These are phyloP conservation scores for Eufriesea mexicana DNA, from an alignment of 1,140 invertebrate genomes.

Conservation along the genomic window DNA sequence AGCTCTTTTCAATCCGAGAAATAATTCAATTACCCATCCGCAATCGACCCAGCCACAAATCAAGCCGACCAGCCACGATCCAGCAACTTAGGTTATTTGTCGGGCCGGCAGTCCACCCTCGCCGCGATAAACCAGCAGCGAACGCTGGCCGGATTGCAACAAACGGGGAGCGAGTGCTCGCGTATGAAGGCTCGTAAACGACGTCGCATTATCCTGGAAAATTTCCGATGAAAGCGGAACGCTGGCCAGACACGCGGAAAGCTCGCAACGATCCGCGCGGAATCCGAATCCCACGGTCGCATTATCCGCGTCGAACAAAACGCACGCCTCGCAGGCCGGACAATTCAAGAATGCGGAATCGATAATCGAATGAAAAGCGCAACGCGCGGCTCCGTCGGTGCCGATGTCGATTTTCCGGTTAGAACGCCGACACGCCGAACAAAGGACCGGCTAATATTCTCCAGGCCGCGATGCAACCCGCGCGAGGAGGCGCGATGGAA, in stretches of 20 bases:
- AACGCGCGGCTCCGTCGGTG: slow-evolving; percentile 16
- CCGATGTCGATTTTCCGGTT: slow-evolving; percentile 12
- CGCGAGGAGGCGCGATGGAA: not conserved
- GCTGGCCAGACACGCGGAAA: slow-evolving; percentile 27
- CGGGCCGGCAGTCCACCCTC: not conserved
- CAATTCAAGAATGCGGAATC: slow-evolving; percentile 66
- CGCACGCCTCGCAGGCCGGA: slow-evolving; percentile 10
- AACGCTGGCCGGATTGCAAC: slow-evolving; percentile 21
- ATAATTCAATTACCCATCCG: not conserved
- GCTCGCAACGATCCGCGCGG: slow-evolving; percentile 59
- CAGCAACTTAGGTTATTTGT: not conserved
- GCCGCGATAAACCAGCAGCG: slow-evolving; percentile 13
- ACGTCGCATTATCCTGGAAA: slow-evolving; percentile 24
- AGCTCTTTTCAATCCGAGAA: not conserved
- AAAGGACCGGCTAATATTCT: slow-evolving; percentile 20
- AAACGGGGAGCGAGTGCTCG: slow-evolving; percentile 3
- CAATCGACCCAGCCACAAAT: not conserved
- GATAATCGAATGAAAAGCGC: slow-evolving; percentile 67
- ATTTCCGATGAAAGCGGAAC: slow-evolving; percentile 35
- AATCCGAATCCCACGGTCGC: slow-evolving; percentile 63
- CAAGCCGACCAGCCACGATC: not conserved
- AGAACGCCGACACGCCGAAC: too few relatives aligned
- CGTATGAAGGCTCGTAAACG: slow-evolving; percentile 22
- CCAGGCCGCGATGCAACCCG: slow-evolving; percentile 4
- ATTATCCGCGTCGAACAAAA: slow-evolving; percentile 64